Base-by-base conservation (phyloP, 2,797 vertebrate genomes). In the Bradypodion pumilum region DNA sequence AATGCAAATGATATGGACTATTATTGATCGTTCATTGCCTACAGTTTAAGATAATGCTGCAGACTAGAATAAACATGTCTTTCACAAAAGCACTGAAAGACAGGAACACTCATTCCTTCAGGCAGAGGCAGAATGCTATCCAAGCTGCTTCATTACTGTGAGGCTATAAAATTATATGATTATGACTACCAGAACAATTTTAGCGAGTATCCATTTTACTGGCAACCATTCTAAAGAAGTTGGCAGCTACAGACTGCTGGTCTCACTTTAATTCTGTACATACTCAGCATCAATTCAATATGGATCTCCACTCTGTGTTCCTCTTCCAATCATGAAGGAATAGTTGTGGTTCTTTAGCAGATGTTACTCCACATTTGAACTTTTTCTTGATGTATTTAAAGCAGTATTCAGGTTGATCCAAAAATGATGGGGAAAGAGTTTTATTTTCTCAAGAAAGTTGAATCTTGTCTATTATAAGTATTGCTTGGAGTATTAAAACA, bases 151-250 rank as follows among this genome's bases (percentile, higher is more conserved):
- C 25, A 32, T 3, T 1, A 3, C 25, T 85, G 56, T 37, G 73
- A 56, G 5, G 62, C 35, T 56, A 59, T 91, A 35, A 90, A 81
- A 85, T 81, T 81, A 81, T 81, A 85, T 76, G 73, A 70, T 85
- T 81, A 81, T 85, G 52, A 70, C 44, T 46, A 60, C 2, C 4
- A 10, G 83, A 27, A 15, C 56, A 52, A 13, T 75, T 59, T 83
- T 87, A 66, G 16, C 82, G 84, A 56, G 29, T 74, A 85, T 85
- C 32, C 56, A 60, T 81, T 85, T 69, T 62, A 81, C 56, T 81
- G 78, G 76, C 65, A 70, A 78, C 49, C 68, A 62, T 85, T 80
- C n/a, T 85, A 85, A 85, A 81, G 40, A 52, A 70, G 79, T 85
- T 77, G 84, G 65, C 78, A 85, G 42, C 49, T 56, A 76, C 69